Conservation (phyloP, 2,113 vertebrate species). For the Aviceda subcristata region DNA sequence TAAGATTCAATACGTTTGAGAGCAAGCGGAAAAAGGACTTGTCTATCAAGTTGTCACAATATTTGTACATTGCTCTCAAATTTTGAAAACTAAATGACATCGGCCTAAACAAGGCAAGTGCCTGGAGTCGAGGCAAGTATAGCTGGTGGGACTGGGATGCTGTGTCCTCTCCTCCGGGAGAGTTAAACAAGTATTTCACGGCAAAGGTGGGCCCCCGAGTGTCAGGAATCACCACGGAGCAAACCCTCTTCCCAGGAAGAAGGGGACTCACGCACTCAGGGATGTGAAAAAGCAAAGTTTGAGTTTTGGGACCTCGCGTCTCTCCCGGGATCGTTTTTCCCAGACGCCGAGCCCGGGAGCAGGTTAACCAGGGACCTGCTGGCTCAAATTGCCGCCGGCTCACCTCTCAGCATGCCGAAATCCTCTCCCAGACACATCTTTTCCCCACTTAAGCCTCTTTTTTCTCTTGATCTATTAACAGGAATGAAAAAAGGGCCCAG, state of each 20-base stretch:
- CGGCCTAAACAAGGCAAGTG: accelerated
- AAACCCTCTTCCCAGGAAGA: not conserved
- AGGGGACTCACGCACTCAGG: accelerated
- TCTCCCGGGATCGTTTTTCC: not conserved
- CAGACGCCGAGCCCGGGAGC: not conserved
- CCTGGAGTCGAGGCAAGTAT: accelerated
- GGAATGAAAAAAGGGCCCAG: not conserved
- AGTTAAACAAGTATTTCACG: accelerated
- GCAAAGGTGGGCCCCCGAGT: not conserved
- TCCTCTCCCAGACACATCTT: accelerated
- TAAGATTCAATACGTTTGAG: not conserved
- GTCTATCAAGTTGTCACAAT: not conserved
- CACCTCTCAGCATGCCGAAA: not conserved
- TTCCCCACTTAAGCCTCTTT: not conserved
- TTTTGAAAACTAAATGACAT: not conserved
- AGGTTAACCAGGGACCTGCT: too few species aligned
- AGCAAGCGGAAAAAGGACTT: not conserved
- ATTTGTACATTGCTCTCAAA: not conserved
- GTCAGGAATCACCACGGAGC: accelerated
- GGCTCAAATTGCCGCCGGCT: not conserved
- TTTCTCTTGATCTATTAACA: not conserved
- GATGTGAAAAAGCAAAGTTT: not conserved
- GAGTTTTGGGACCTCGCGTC: not conserved
- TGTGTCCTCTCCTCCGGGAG: not conserved
- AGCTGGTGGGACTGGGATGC: not conserved